Evolutionary conservation across 2,797 vertebrate species (phyloP).

Genomic region (Phalanger gymnotis): DNA sequence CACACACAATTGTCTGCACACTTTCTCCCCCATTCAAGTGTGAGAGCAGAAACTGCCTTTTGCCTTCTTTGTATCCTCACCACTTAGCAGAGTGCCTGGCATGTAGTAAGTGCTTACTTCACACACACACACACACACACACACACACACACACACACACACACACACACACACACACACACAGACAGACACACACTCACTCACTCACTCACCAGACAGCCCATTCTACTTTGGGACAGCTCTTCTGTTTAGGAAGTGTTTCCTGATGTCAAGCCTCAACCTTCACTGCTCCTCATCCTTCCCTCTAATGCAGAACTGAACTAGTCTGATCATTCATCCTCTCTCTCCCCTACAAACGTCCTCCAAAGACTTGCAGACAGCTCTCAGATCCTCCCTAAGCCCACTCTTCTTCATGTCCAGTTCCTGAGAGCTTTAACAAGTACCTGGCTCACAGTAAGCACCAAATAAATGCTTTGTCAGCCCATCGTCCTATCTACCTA

Average conservation of each 20-base stretch:
- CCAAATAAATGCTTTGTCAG: neutral
- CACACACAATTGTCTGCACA: neutral
- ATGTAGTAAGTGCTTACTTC: no score
- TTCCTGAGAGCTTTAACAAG: neutral
- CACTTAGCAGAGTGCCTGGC: no score
- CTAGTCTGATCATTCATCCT: neutral
- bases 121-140: no score
- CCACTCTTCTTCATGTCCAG: neutral
- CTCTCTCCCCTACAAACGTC: neutral
- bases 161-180: no score
- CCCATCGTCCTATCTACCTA: neutral
- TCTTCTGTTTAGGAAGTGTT: neutral
- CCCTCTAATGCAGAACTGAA: neutral
- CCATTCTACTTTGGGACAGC: neutral
- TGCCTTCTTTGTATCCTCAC: neutral
- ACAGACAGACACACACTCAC: neutral
- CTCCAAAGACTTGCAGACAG: neutral
- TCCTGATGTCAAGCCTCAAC: neutral
- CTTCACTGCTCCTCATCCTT: neutral
- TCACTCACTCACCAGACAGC: neutral
- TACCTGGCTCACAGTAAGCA: neutral
- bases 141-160: no score
- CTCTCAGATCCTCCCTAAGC: neutral
- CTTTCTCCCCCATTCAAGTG: neutral
- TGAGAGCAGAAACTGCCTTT: neutral